Percentiles rank a stretch among this genome's conserved stretches.
Conservation (phyloP, 92 coral and sea anemone species). For the Porites evermanni region DNA sequence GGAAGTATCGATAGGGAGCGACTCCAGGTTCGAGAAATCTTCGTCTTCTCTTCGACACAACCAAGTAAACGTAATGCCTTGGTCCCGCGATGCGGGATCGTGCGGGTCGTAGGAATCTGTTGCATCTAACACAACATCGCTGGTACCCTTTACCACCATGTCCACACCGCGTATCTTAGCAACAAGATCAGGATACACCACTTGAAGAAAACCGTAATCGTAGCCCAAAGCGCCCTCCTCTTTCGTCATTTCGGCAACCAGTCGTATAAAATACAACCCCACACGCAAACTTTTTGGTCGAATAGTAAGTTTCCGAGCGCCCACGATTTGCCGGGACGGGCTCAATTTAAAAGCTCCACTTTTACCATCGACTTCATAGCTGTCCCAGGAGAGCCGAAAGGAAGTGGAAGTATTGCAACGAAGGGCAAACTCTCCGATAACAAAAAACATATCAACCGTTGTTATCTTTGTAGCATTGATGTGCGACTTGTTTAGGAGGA, state of each 20-base stretch:
- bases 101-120: slow-evolving; percentile 76
- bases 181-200: slow-evolving; percentile 71
- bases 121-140: slow-evolving; percentile 59
- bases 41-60: slow-evolving; percentile 73
- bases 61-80: slow-evolving; percentile 71
- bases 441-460: slow-evolving; percentile 36
- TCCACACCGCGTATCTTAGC: slow-evolving; percentile 61
- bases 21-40: slow-evolving; percentile 53
- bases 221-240: slow-evolving; percentile 76
- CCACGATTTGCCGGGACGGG: slow-evolving; percentile 38
- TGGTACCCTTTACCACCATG: slow-evolving; percentile 70
- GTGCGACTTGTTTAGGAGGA: slow-evolving; percentile 57
- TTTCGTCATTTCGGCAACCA: slow-evolving; percentile 73
- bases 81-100: slow-evolving; percentile 7
- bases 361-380: slow-evolving; percentile 43
- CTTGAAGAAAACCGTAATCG: slow-evolving; percentile 77
- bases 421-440: slow-evolving; percentile 50
- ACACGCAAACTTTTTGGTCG: slow-evolving; percentile 44
- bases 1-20: slow-evolving; percentile 62
- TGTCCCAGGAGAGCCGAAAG: slow-evolving; percentile 65
- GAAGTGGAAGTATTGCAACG: slow-evolving; percentile 63
- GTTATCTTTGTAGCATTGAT: slow-evolving; percentile 52
- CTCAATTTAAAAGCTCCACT: slow-evolving; percentile 57
- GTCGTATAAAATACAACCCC: slow-evolving; percentile 66
- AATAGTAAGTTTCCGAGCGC: slow-evolving; percentile 41